phyloP scores from a whole-genome alignment of 2,888 invertebrate genomes.

The Mesorhabditis spiculigera region DNA sequence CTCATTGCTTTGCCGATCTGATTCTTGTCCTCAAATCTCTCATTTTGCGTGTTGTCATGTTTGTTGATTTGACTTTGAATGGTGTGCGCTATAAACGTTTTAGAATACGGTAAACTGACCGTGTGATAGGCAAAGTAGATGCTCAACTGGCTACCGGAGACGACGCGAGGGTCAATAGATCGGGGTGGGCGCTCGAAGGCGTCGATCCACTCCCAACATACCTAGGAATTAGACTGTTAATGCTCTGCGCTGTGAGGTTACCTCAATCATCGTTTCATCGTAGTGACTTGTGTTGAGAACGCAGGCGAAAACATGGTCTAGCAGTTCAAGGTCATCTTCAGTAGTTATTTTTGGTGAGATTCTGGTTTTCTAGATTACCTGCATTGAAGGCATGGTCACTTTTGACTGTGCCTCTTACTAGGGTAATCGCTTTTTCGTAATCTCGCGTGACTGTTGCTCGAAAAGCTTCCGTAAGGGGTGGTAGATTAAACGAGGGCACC shows the following conservation, averaged over 20 bases:
- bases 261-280: conserved; percentile 40
- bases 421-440: conserved; percentile 31
- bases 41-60: neutral
- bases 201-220: conserved; percentile 49
- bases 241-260: neutral
- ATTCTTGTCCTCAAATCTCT: neutral
- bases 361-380: neutral
- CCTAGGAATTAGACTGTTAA: conserved; percentile 20
- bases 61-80: neutral
- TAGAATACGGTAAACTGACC: conserved; percentile 13
- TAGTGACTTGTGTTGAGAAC: conserved; percentile 44
- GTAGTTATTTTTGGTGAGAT: conserved; percentile 16
- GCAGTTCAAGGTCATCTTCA: conserved; percentile 41
- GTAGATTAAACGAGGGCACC: neutral
- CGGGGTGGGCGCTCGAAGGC: conserved; percentile 37
- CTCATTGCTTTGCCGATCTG: neutral
- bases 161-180: conserved; percentile 27
- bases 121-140: conserved; percentile 46
- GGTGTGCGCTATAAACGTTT: too few species aligned
- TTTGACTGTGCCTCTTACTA: neutral
- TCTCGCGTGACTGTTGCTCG: conserved; percentile 38
- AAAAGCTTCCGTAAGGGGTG: conserved; percentile 31
- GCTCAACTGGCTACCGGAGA: conserved; percentile 33
- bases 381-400: conserved; percentile 1
- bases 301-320: conserved; percentile 45